Percentiles rank a stretch among this genome's conserved stretches.
phyloP scores from a whole-genome alignment of 2,113 vertebrate species.

The Orthonyx spaldingii region DNA sequence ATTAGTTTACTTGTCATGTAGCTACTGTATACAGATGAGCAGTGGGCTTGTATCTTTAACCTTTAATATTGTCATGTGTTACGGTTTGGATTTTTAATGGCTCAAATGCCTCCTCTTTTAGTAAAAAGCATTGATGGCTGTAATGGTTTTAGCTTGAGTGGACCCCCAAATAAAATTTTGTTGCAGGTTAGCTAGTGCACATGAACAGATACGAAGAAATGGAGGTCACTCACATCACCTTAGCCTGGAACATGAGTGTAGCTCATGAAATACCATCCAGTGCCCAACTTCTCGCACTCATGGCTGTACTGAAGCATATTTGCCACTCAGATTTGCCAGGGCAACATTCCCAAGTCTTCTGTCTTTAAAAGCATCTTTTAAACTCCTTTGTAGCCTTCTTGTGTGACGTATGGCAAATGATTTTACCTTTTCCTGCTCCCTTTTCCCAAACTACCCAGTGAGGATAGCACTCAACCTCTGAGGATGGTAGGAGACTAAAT shows the following conservation, averaged over 20 bases:
- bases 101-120: neutral
- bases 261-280: neutral
- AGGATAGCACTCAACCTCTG: neutral
- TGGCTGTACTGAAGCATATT: neutral
- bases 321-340: neutral
- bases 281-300: neutral
- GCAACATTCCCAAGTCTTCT: neutral
- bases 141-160: neutral
- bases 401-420: accelerated
- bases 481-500: neutral
- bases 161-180: neutral
- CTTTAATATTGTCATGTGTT: neutral
- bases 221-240: neutral
- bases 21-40: neutral
- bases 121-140: neutral
- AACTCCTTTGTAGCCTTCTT: neutral
- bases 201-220: neutral
- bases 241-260: neutral
- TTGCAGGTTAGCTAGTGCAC: neutral
- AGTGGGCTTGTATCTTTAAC: neutral
- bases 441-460: neutral
- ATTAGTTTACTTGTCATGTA: neutral
- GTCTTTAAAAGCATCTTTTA: neutral
- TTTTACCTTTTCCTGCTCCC: neutral
- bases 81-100: neutral